Conservation (phyloP, 2,797 vertebrate genomes). For the Salmo trutta region DNA sequence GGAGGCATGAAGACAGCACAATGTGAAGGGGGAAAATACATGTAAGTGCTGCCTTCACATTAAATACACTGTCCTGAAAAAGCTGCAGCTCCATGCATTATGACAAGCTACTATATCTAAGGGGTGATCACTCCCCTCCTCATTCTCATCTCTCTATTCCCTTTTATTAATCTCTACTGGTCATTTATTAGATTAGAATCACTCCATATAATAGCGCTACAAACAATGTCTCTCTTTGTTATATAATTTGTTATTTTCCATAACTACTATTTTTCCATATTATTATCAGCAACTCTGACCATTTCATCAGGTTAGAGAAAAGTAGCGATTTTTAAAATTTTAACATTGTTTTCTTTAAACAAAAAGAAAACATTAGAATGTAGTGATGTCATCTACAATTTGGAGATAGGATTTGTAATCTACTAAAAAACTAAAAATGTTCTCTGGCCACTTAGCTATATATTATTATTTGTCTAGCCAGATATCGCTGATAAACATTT, state of each 20-base stretch:
- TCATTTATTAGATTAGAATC: not conserved
- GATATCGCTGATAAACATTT: not conserved
- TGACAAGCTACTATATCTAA: constrained; percentile 52
- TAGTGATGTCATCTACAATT: too few species aligned
- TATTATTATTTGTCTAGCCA: not conserved
- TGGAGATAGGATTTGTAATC: too few species aligned
- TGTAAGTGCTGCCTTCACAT: constrained; percentile 72
- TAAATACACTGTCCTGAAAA: constrained; percentile 60
- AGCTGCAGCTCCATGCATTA: constrained; percentile 58
- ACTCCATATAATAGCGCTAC: not conserved
- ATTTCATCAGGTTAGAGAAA: too few species aligned
- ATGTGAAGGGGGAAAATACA: constrained; percentile 51
- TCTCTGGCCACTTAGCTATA: not conserved
- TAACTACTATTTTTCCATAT: not conserved
- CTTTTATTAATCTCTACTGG: not conserved
- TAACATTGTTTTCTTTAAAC: not conserved
- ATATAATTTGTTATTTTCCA: not conserved
- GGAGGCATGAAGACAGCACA: constrained; percentile 16
- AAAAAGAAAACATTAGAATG: not conserved
- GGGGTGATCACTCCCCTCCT: constrained; percentile 32
- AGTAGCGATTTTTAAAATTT: too few species aligned
- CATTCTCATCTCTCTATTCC: not conserved
- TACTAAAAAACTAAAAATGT: not conserved
- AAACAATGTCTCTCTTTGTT: not conserved
- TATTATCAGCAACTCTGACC: not conserved